Evolutionary conservation across 2,888 invertebrate genomes (phyloP).

Genomic region (Eristalis arbustorum): DNA sequence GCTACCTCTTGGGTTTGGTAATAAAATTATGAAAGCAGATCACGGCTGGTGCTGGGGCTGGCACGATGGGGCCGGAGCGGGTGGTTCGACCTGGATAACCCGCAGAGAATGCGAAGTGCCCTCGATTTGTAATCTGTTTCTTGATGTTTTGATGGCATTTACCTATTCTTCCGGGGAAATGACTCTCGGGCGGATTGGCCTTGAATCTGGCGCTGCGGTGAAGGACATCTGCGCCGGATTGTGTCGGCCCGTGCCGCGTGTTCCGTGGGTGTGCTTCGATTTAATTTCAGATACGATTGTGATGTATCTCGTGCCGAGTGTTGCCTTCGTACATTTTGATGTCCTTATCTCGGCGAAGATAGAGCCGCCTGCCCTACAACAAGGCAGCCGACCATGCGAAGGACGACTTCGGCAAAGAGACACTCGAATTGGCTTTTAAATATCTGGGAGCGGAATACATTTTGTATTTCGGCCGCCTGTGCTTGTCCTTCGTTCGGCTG

Average conservation of each 20-base stretch:
- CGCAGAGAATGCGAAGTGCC: conserved; percentile 4
- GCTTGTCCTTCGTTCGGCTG: no score
- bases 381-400: background rate
- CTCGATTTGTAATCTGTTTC: conserved; percentile 11
- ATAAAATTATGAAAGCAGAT: conserved; percentile 43
- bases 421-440: background rate
- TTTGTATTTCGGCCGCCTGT: background rate
- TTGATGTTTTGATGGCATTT: conserved; percentile 18
- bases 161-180: conserved; percentile 3
- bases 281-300: conserved; percentile 20
- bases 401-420: background rate
- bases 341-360: background rate
- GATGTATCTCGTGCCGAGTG: background rate
- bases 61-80: background rate
- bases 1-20: background rate
- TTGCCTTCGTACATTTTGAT: background rate
- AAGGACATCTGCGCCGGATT: background rate
- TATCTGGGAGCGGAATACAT: background rate
- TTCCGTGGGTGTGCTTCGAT: background rate
- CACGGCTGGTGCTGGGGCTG: conserved; percentile 5
- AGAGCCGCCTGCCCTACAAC: background rate
- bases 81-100: background rate
- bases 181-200: background rate
- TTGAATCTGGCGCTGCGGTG: background rate
- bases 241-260: no score